phyloP scores from a whole-genome alignment of 2,797 vertebrate species.

The Enteromius anoplus region DNA sequence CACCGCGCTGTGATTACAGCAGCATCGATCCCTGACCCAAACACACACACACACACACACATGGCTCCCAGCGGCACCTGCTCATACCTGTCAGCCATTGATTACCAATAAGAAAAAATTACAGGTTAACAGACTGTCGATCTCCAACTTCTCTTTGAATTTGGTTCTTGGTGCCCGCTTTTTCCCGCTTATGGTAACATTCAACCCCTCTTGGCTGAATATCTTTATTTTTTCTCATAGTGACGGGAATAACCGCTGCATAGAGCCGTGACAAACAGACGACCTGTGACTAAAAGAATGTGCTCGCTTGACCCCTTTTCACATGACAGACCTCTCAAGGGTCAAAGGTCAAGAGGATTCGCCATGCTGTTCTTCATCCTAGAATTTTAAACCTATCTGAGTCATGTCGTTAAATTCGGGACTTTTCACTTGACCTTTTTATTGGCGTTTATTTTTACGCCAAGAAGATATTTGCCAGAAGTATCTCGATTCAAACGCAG shows the following conservation, averaged over 20 bases:
- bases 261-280: slow-evolving; percentile 14
- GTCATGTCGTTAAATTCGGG: not conserved
- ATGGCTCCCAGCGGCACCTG: slow-evolving; percentile 4
- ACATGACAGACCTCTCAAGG: slow-evolving; percentile 25
- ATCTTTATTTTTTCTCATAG: not conserved
- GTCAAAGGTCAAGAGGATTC: slow-evolving; percentile 49
- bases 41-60: not conserved
- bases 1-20: slow-evolving; percentile 74
- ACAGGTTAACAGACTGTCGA: slow-evolving; percentile 12
- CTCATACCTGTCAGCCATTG: slow-evolving; percentile 22
- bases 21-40: slow-evolving; percentile 67
- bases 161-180: not conserved
- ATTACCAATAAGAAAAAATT: slow-evolving; percentile 39
- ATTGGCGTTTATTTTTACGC: not conserved
- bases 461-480: not conserved
- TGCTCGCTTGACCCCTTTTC: slow-evolving; percentile 47
- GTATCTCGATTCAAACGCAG: not conserved
- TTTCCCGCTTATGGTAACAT: not conserved
- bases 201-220: not conserved
- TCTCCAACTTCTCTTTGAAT: not conserved
- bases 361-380: slow-evolving; percentile 3
- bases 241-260: not conserved
- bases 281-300: slow-evolving; percentile 42
- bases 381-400: not conserved
- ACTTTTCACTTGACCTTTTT: not conserved